Evolutionary conservation across 2,113 vertebrate species (phyloP).

Genomic region (Collichthys lucidus): DNA sequence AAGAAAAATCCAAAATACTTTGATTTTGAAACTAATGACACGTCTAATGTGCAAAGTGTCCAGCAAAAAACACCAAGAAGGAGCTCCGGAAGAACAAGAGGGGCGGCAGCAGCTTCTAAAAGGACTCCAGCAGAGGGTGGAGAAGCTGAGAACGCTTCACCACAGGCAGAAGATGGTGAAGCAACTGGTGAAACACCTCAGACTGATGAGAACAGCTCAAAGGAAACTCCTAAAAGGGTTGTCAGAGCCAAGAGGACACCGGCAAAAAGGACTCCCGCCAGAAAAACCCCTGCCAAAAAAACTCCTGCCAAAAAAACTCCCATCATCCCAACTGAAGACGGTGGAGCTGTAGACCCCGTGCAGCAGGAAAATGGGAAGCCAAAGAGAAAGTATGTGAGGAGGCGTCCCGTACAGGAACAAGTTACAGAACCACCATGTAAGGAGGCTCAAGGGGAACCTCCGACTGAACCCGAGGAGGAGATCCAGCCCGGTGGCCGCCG

Average conservation of each 20-base stretch:
- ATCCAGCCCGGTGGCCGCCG: constrained; percentile 82
- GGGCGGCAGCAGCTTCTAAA: not conserved
- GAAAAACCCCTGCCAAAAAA: constrained; percentile 7
- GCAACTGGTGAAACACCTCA: not conserved
- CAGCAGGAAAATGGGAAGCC: constrained; percentile 58
- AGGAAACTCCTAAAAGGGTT: constrained; percentile 27
- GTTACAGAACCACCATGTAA: constrained; percentile 37
- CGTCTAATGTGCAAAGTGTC: rapidly evolving
- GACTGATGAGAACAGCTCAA: not conserved
- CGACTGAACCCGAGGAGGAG: constrained; percentile 68
- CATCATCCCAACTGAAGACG: not conserved
- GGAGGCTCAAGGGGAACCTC: constrained; percentile 40
- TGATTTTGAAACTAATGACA: constrained; percentile 51
- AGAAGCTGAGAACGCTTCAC: not conserved
- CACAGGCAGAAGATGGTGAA: not conserved
- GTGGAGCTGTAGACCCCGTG: not conserved
- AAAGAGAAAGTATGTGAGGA: constrained; percentile 80
- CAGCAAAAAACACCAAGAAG: not conserved
- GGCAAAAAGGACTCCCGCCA: not conserved
- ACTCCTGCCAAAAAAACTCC: not conserved
- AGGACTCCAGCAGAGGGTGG: constrained; percentile 18
- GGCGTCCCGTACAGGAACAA: constrained; percentile 75
- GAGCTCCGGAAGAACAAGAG: not conserved
- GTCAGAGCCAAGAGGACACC: constrained; percentile 19
- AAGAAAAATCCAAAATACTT: constrained; percentile 70